Evolutionary conservation across 23 tunicate species (phyloP).

Genomic region (Clavelina lepadiformis): DNA sequence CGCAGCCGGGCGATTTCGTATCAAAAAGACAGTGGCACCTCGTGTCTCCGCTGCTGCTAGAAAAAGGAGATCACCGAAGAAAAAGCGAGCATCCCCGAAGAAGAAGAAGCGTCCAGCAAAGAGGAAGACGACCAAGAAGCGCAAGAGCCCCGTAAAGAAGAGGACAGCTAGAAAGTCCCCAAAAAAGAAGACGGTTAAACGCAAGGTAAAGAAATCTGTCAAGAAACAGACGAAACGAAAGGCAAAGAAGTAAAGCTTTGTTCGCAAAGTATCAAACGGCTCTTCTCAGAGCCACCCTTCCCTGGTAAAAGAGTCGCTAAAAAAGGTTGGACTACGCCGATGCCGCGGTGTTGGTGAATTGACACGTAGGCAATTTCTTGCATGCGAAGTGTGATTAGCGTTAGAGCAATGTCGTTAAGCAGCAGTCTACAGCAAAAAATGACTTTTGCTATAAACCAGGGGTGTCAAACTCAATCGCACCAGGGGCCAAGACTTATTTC

Average conservation of each 20-base stretch:
- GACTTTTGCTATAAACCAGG: no score
- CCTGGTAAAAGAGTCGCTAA: slow-evolving; percentile 13
- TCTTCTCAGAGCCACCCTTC: slow-evolving; percentile 88
- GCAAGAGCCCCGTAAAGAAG: slow-evolving; percentile 41
- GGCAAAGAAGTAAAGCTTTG: slow-evolving; percentile 4
- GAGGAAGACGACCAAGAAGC: slow-evolving; percentile 17
- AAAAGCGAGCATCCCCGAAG: slow-evolving; percentile 31
- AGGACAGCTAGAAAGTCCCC: slow-evolving; percentile 22
- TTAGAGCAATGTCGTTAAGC: no score
- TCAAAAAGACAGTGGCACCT: slow-evolving; percentile 26
- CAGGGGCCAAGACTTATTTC: no score
- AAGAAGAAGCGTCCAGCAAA: slow-evolving; percentile 8
- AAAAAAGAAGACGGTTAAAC: slow-evolving; percentile 24
- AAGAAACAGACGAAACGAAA: slow-evolving; percentile 17
- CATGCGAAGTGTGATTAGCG: no score
- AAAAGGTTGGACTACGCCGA: no score
- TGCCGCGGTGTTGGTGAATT: no score
- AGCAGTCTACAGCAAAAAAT: no score
- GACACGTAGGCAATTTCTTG: no score
- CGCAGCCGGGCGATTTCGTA: slow-evolving; percentile 64
- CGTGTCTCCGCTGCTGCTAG: background rate
- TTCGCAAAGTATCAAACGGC: slow-evolving; percentile 31
- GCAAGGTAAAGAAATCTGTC: slow-evolving; percentile 16
- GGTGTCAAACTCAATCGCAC: no score
- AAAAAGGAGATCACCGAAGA: background rate